Evolutionary conservation across 30 jellyfish, hydroid and myxozoan species (phyloP).

Genomic region (Rhopilema esculentum): DNA sequence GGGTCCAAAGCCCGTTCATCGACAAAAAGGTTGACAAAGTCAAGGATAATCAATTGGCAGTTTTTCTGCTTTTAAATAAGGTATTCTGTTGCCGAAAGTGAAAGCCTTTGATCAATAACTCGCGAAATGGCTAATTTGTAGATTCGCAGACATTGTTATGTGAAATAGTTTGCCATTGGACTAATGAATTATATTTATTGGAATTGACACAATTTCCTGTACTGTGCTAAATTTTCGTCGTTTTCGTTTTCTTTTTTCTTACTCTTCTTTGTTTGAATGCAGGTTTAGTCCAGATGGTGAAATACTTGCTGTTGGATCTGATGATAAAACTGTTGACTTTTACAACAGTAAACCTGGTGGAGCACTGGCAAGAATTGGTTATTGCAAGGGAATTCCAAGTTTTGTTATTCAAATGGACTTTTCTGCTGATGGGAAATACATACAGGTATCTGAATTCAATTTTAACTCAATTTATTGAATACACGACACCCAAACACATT

Average conservation of each 20-base stretch:
- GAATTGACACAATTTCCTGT: not conserved
- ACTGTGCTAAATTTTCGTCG: not conserved
- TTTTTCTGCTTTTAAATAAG: too few relatives aligned
- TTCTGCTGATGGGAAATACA: slow-evolving; percentile 83
- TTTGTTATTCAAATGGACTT: slow-evolving; percentile 86
- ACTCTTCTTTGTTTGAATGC: not conserved
- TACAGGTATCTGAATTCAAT: slow-evolving; percentile 61
- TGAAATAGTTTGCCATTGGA: too few relatives aligned
- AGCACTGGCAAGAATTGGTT: slow-evolving; percentile 83
- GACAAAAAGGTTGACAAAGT: too few relatives aligned
- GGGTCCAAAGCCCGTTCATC: too few relatives aligned
- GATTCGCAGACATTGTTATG: too few relatives aligned
- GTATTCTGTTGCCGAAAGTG: too few relatives aligned
- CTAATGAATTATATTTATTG: not conserved
- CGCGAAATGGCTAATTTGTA: too few relatives aligned
- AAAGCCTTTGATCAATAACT: too few relatives aligned
- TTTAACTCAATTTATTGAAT: not conserved
- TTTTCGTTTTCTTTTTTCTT: not conserved
- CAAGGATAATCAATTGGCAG: too few relatives aligned
- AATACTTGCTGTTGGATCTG: slow-evolving; percentile 91
- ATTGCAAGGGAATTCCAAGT: slow-evolving; percentile 92
- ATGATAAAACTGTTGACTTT: slow-evolving; percentile 89
- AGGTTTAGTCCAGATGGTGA: slow-evolving; percentile 91
- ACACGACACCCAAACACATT: not conserved
- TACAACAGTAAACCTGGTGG: slow-evolving; percentile 83